Conservation (phyloP, 2,888 invertebrate species). For the Coleophora deauratella region DNA sequence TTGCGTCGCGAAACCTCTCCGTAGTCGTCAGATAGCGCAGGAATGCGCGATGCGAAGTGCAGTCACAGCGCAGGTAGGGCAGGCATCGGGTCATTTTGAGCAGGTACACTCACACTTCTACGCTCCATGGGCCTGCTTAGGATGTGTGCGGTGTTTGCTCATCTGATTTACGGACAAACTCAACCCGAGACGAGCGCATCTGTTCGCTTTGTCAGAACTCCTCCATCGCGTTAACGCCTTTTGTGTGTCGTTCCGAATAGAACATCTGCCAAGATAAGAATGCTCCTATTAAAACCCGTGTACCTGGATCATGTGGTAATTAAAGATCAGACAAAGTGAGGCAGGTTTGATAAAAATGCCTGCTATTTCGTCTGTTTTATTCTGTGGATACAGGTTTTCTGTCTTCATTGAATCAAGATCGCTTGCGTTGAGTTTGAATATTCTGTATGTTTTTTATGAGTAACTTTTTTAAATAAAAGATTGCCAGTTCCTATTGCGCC, state of each 20-base stretch:
- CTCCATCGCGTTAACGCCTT: conserved; percentile 56
- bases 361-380: too few species aligned
- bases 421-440: too few species aligned
- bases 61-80: conserved; percentile 28
- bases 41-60: conserved; percentile 51
- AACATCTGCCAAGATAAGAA: conserved; percentile 54
- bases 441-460: too few species aligned
- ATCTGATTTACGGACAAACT: conserved; percentile 68
- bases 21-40: conserved; percentile 58
- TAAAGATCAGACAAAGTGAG: conserved; percentile 21
- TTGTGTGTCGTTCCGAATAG: conserved; percentile 44
- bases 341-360: background rate
- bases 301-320: conserved; percentile 40
- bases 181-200: conserved; percentile 52
- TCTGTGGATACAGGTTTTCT: background rate
- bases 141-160: conserved; percentile 52
- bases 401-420: background rate
- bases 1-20: conserved; percentile 36
- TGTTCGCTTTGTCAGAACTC: conserved; percentile 54
- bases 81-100: conserved; percentile 28
- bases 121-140: conserved; percentile 10
- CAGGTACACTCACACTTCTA: conserved; percentile 11
- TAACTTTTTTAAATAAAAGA: too few species aligned
- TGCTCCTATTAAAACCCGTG: conserved; percentile 33
- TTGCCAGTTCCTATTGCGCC: too few species aligned